phyloP scores from a whole-genome alignment of 2,113 vertebrate species.

The Xenopus borealis region DNA sequence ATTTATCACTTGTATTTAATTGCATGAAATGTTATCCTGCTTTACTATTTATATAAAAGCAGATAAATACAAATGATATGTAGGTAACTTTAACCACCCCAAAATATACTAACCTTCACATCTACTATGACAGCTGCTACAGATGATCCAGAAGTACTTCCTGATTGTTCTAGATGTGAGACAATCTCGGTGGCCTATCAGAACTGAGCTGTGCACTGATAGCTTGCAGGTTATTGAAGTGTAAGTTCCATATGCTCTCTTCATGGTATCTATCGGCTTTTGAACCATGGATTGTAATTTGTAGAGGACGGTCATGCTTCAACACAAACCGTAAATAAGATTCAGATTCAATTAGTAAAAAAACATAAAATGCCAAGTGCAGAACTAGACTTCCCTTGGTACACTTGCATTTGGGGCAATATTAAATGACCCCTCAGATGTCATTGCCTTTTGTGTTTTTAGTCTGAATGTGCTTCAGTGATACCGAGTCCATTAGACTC shows the following conservation, averaged over 20 bases:
- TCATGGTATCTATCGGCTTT: slow-evolving; percentile 36
- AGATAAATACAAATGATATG: too few relatives aligned
- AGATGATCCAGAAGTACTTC: slow-evolving; percentile 40
- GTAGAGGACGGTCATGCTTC: slow-evolving; percentile 33
- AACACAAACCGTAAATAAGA: slow-evolving; percentile 23
- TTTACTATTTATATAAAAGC: too few relatives aligned
- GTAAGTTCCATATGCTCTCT: slow-evolving; percentile 32
- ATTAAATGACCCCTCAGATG: too few relatives aligned
- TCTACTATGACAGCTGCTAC: slow-evolving; percentile 21
- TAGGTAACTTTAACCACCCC: neutral
- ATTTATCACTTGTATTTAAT: too few relatives aligned
- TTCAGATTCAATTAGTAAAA: neutral
- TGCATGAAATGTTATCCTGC: too few relatives aligned
- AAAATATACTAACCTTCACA: slow-evolving; percentile 27
- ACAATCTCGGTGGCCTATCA: slow-evolving; percentile 28
- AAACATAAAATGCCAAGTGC: neutral
- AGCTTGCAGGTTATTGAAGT: slow-evolving; percentile 27
- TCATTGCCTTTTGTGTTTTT: too few relatives aligned
- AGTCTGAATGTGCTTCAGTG: too few relatives aligned
- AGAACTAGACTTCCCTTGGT: too few relatives aligned
- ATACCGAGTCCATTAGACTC: too few relatives aligned
- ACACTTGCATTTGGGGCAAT: too few relatives aligned
- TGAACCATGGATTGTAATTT: slow-evolving; percentile 8
- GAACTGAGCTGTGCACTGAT: slow-evolving; percentile 33
- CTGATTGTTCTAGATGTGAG: slow-evolving; percentile 20